phyloP scores from a whole-genome alignment of 2,113 vertebrate species.

The Cyanocitta stelleri region DNA sequence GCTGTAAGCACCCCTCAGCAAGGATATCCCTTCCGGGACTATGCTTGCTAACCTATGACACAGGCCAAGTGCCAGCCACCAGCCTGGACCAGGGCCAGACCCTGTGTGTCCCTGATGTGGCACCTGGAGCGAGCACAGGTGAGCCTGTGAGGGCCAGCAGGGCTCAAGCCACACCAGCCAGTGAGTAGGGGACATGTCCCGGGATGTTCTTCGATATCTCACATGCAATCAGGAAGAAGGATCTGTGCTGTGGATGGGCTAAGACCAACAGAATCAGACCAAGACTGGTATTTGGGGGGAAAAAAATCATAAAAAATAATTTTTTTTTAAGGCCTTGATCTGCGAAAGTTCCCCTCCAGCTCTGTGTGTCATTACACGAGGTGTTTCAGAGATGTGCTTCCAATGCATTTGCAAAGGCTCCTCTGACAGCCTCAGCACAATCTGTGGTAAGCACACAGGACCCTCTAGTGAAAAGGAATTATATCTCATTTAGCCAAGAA shows the following conservation, averaged over 20 bases:
- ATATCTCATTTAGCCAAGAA: background rate
- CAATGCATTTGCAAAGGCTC: background rate
- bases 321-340: background rate
- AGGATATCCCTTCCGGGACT: no score
- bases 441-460: background rate
- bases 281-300: fast-evolving
- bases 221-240: background rate
- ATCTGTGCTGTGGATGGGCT: background rate
- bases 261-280: background rate
- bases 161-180: fast-evolving
- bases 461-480: background rate
- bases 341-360: background rate
- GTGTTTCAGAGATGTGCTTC: background rate
- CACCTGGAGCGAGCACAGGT: fast-evolving
- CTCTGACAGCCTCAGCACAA: background rate
- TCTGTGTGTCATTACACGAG: fast-evolving
- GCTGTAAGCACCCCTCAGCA: no score
- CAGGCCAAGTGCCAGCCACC: background rate
- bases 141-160: background rate
- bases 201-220: fast-evolving
- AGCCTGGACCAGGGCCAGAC: background rate
- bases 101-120: background rate
- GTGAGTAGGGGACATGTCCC: fast-evolving
- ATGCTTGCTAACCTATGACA: no score
- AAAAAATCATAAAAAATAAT: no score